Evolutionary conservation across 2,113 vertebrate species (phyloP), one percentile per base, ranked within the genome.

Genomic region (Marmota monax): DNA sequence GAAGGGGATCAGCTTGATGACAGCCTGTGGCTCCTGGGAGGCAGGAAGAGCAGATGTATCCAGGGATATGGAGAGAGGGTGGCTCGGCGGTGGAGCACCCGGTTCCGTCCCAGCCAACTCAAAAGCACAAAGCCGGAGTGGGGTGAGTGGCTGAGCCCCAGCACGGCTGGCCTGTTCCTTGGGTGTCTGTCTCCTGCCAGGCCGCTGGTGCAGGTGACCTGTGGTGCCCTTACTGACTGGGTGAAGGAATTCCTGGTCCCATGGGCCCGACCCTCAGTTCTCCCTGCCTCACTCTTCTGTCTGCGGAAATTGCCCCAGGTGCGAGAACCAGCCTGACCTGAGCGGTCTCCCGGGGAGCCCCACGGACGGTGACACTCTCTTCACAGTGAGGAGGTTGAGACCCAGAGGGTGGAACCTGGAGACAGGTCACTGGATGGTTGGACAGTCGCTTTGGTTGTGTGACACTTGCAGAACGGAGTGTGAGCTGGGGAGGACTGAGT

Each of bases 231-330:
- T 61, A 27, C 11, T 10, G 48, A 73, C 45, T 65, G 39, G 37
- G 18, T 27, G 61, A 58, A 42, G 5, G 9, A 58, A 17, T 67
- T 14, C 22, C 34, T 80, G 20, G 37, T 27, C 34, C 70, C 4
- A 1, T 13, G 14, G 25, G 32, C 5, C 2, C 0, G 0, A 14
- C 45, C 7, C 76, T 42, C 27, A 7, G 25, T 39, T 9, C 58
- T 77, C 61, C 79, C 45, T 10, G 53, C 18, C 23, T n/a, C 48
- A 25, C 45, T 58, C 56, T 70, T n/a, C 37, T 14, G 22, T 78
- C 51, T 79, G 5, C 1, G 34, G 39, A 63, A 89, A 48, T 37
- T 0, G 20, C 20, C 25, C 18, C 27, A 34, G 56, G 48, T 22
- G 8, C 61, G 84, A 86, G 74, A 77, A n/a, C 18, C 39, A 20